Percentiles rank a stretch among this genome's conserved stretches.
phyloP scores from a whole-genome alignment of 2,113 vertebrate genomes.

The Microtus ochrogaster region DNA sequence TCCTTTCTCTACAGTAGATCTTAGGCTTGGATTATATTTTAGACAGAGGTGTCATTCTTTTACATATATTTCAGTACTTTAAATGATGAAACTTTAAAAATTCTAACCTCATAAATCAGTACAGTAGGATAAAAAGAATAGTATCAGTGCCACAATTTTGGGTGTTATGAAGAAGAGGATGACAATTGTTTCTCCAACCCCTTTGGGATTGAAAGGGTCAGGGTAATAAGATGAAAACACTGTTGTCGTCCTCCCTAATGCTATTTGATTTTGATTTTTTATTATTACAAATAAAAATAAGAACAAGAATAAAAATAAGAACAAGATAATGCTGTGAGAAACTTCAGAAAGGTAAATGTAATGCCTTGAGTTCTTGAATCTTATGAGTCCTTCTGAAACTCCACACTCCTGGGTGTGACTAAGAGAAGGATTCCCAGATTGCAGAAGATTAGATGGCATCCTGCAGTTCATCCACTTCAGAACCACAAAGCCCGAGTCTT shows the following conservation, averaged over 20 bases:
- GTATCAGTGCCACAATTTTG: neutral
- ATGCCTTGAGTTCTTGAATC: conserved; percentile 9
- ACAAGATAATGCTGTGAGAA: neutral
- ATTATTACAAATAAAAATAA: neutral
- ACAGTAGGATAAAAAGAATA: conserved; percentile 19
- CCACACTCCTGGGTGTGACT: neutral
- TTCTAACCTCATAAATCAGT: conserved; percentile 6
- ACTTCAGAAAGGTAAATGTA: neutral
- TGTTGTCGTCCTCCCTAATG: neutral
- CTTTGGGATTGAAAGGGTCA: neutral
- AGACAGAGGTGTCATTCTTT: neutral
- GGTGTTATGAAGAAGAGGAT: neutral
- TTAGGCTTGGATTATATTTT: conserved; percentile 47
- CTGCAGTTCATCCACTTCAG: neutral
- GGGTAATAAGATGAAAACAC: neutral
- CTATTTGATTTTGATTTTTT: neutral
- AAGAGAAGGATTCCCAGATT: neutral
- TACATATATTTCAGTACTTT: neutral
- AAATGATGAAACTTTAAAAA: neutral
- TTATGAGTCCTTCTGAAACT: neutral
- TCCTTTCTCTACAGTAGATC: neutral
- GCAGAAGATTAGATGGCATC: neutral
- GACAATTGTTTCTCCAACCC: neutral
- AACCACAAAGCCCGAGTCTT: neutral
- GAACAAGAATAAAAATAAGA: neutral